These are phyloP conservation scores for Hycleus phaleratus DNA, from an alignment of 1,140 invertebrate genomes.

Conservation along the genomic window DNA sequence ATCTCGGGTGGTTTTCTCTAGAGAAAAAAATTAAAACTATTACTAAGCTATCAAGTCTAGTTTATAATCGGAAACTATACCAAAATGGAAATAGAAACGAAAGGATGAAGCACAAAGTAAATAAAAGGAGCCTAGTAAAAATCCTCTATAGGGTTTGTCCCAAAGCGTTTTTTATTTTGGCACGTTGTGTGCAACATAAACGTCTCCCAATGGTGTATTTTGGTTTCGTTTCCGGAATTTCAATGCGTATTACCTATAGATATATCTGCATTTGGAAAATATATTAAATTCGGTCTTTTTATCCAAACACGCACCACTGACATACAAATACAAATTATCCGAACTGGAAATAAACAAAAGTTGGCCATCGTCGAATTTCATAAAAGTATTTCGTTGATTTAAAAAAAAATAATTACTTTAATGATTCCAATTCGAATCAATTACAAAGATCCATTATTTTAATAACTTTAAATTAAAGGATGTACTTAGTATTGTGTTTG, in stretches of 20 bases:
- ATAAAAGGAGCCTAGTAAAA: too few species aligned
- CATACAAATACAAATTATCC: background rate
- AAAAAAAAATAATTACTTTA: constrained; percentile 22
- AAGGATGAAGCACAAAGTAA: too few species aligned
- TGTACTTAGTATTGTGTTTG: constrained; percentile 10
- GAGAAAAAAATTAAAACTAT: background rate
- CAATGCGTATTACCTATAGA: too few species aligned
- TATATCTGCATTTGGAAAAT: background rate
- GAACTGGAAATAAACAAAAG: too few species aligned
- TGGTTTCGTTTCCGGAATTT: too few species aligned
- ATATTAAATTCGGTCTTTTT: background rate
- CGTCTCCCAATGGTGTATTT: too few species aligned
- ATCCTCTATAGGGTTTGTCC: too few species aligned
- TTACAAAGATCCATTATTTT: constrained; percentile 20
- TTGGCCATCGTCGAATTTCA: constrained; percentile 2
- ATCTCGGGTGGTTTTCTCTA: background rate
- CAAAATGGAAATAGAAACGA: too few species aligned
- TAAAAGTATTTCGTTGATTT: constrained; percentile 3
- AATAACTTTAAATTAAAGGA: constrained; percentile 21
- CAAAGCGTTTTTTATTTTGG: too few species aligned
- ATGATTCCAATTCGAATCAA: constrained; percentile 25
- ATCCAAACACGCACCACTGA: background rate
- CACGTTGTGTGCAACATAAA: too few species aligned
- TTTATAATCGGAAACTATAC: too few species aligned
- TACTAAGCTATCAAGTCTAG: too few species aligned